These are phyloP conservation scores for Rhodinocichla rosea DNA, from an alignment of 2,113 vertebrate species.

Conservation along the genomic window DNA sequence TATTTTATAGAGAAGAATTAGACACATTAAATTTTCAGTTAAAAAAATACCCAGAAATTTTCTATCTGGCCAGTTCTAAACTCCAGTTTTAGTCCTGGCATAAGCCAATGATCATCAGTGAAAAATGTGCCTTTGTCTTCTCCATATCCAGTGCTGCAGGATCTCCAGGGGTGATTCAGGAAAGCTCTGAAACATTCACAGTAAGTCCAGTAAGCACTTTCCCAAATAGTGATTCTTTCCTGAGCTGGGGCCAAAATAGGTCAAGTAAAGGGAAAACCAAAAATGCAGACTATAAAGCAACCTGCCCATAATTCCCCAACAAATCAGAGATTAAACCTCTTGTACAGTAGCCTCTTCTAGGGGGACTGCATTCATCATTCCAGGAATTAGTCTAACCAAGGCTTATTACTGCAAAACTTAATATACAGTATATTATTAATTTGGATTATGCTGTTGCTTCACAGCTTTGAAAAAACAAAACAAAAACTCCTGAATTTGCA, in stretches of 20 bases:
- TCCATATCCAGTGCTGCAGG: neutral
- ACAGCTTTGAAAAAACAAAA: neutral
- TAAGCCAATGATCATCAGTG: neutral
- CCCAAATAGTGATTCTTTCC: neutral
- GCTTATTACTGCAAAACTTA: neutral
- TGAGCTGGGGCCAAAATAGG: neutral
- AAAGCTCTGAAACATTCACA: neutral
- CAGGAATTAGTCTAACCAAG: slow-evolving; percentile 38
- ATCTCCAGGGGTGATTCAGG: neutral
- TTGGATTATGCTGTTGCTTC: slow-evolving; percentile 31
- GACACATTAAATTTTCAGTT: neutral
- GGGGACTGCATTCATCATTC: neutral
- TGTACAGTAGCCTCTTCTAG: neutral
- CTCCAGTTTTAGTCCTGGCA: neutral
- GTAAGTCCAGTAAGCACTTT: neutral
- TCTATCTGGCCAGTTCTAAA: neutral
- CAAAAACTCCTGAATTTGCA: slow-evolving; percentile 30
- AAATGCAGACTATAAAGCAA: neutral
- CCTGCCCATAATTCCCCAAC: neutral
- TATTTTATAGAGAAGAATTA: neutral
- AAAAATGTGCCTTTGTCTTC: neutral
- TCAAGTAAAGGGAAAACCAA: neutral
- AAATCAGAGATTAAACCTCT: neutral
- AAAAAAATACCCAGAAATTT: neutral
- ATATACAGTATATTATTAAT: slow-evolving; percentile 5